A percentile compares a stretch with the other conserved stretches of the same genome.
These are phyloP conservation scores for Suncus etruscus DNA, from an alignment of 2,113 vertebrate species.

Conservation along the genomic window DNA sequence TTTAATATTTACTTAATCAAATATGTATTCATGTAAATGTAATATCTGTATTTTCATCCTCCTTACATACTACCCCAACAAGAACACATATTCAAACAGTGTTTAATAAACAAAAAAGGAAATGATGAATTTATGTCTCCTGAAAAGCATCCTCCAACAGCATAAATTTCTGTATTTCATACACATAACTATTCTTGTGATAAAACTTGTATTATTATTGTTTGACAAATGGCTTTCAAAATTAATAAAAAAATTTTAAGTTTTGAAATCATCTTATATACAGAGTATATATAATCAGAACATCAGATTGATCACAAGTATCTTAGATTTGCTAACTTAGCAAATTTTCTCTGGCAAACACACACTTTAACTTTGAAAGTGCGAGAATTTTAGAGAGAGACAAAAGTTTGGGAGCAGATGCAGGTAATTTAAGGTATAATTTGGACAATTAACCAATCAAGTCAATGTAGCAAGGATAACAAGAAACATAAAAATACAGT, in stretches of 20 bases:
- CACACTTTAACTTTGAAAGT: constrained; percentile 40
- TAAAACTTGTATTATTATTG: background rate
- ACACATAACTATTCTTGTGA: background rate
- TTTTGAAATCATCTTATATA: constrained; percentile 59
- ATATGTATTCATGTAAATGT: background rate
- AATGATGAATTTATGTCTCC: background rate
- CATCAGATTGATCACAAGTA: constrained; percentile 69
- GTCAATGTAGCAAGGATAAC: background rate
- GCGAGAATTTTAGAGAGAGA: background rate
- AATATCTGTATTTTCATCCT: background rate
- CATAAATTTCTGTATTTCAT: background rate
- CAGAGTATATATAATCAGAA: constrained; percentile 69
- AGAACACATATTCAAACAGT: background rate
- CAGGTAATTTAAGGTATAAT: background rate
- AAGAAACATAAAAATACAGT: background rate
- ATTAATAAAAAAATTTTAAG: constrained; percentile 21
- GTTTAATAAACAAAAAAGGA: background rate
- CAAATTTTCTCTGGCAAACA: constrained; percentile 65
- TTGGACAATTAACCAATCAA: constrained; percentile 7
- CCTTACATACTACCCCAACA: background rate
- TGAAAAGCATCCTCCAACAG: background rate
- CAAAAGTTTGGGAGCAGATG: constrained; percentile 2
- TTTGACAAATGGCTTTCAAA: constrained; percentile 50
- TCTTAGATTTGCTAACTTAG: constrained; percentile 64
- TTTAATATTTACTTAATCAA: background rate